Base-by-base conservation (phyloP, 2,113 vertebrate species). In the Oriolus oriolus region DNA sequence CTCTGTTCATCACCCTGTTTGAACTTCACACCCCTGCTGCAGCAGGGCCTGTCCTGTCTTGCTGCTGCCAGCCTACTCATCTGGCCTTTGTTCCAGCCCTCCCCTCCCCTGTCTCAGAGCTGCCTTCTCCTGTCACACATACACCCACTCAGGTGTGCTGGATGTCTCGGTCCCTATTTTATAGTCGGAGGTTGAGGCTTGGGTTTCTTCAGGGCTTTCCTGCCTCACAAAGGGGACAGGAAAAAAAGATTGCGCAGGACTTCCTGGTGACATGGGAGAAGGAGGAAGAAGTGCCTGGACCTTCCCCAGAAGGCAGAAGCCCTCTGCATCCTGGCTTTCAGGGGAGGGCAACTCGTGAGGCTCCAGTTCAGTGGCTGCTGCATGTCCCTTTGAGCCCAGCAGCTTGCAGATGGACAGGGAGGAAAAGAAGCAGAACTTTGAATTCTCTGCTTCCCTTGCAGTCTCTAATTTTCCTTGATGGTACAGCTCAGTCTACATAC, bases 131-230 rank as follows among this genome's bases (percentile, higher is more conserved):
- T 76, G 75, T 65, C 79, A 80, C 6, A 23, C 53, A 19, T 3
- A 64, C 22, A 13, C 37, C 66, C 37, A 33, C 75, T 65, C 49
- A 13, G 53, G 33, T 31, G 17, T 7, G 22, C 53, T 14, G 7
- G 4, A 28, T 57, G 47, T 56, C 64, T 63, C 0, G 0, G 7
- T 77, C 24, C 2, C 1, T 57, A 0, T 80, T 69, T 71, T n/a
- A 50, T 7, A 83, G 70, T 18, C 16, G 31, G 28, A 93, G 28
- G 19, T 5, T 78, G 44, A 47, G 47, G 18, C 28, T 28, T 79
- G 37, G 70, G 14, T 73, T 97, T 93, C 63, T 77, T 78, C 53
- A 57, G 71, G 60, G 19, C 39, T 87, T 93, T 92, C 68, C 54
- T 81, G 35, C 10, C 56, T 78, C 5, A 45, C 24, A 69, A n/a